These are phyloP conservation scores for Papilio polyxenes DNA, from an alignment of 1,140 invertebrate species.

Conservation along the genomic window DNA sequence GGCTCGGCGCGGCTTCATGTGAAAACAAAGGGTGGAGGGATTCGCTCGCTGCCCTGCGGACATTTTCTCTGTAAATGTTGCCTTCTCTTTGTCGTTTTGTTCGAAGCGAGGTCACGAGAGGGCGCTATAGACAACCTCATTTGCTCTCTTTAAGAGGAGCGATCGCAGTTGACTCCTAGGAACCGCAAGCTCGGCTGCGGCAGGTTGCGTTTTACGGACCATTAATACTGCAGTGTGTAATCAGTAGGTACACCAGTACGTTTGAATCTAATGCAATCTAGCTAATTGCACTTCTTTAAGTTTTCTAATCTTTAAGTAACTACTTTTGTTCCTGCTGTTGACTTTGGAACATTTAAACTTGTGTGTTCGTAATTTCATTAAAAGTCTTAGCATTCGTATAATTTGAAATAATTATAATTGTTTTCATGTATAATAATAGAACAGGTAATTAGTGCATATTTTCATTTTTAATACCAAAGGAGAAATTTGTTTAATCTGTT, in stretches of 20 bases:
- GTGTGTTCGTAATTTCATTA: slow-evolving; percentile 1
- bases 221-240: slow-evolving; percentile 63
- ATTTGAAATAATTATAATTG: not conserved
- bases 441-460: not conserved
- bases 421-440: not conserved
- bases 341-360: slow-evolving; percentile 17
- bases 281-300: slow-evolving; percentile 27
- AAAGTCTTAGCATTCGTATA: not conserved
- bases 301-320: slow-evolving; percentile 19
- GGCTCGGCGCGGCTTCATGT: slow-evolving; percentile 50
- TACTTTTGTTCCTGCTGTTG: slow-evolving; percentile 6
- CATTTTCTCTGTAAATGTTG: slow-evolving; percentile 74
- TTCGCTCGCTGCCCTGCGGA: slow-evolving; percentile 63
- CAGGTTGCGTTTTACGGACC: slow-evolving; percentile 70
- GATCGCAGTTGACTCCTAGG: slow-evolving; percentile 63
- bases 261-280: slow-evolving; percentile 27
- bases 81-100: slow-evolving; percentile 71
- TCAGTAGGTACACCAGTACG: slow-evolving; percentile 47
- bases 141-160: slow-evolving; percentile 65
- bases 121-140: slow-evolving; percentile 63
- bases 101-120: slow-evolving; percentile 61
- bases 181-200: slow-evolving; percentile 60
- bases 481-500: not conserved
- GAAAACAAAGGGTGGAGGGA: slow-evolving; percentile 72
- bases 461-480: not conserved